These are phyloP conservation scores for Phocoena phocoena DNA, from an alignment of 2,113 vertebrate genomes.

Conservation along the genomic window DNA sequence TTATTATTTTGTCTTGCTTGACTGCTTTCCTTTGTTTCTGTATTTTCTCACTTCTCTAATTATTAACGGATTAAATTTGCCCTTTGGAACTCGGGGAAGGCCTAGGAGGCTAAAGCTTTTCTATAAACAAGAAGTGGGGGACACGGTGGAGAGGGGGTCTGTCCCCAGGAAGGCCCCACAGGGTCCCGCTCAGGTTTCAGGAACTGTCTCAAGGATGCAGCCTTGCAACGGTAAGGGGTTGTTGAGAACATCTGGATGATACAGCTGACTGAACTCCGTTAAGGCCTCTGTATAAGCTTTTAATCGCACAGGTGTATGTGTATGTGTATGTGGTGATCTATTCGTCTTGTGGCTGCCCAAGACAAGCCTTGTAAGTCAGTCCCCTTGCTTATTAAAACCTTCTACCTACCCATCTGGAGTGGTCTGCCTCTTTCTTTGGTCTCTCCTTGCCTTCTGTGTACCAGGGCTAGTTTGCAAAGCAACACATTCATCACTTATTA, in stretches of 20 bases:
- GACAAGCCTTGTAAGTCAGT: background rate
- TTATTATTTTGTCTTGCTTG: background rate
- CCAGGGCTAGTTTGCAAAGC: background rate
- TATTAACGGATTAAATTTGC: background rate
- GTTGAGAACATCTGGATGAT: background rate
- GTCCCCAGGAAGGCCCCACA: background rate
- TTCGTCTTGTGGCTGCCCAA: background rate
- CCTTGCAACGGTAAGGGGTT: background rate
- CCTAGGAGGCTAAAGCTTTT: background rate
- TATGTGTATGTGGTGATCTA: background rate
- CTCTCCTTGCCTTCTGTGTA: background rate
- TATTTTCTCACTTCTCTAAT: background rate
- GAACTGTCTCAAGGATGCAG: background rate
- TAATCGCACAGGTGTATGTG: background rate
- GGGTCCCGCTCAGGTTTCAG: background rate
- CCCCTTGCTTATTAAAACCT: background rate
- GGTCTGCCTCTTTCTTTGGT: background rate
- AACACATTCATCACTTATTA: background rate
- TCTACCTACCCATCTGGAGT: background rate
- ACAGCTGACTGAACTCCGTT: background rate
- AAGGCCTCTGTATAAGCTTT: background rate
- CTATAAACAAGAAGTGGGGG: background rate
- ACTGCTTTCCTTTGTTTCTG: background rate
- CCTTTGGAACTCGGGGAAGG: background rate
- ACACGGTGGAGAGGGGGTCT: background rate